Conservation (phyloP, 2,113 vertebrate species). For the Callospermophilus lateralis region DNA sequence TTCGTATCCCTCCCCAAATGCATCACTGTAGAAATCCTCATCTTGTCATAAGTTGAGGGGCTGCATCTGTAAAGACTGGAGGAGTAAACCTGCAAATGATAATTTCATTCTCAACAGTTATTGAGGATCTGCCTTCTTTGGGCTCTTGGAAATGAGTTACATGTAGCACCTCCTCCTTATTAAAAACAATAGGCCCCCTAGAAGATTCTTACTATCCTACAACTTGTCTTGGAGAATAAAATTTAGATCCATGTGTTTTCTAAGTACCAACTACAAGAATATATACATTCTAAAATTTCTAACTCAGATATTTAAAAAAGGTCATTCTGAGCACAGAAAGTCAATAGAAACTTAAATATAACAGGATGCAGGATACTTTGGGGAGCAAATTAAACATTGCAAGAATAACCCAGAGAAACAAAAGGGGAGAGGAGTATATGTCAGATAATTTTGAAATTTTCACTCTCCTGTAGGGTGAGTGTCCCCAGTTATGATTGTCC, state of each 20-base stretch:
- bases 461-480: neutral
- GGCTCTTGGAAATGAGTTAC: neutral
- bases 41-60: neutral
- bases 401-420: neutral
- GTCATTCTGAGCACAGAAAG: neutral
- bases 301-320: neutral
- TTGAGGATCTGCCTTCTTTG: neutral
- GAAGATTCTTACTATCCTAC: neutral
- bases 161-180: neutral
- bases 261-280: neutral
- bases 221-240: conserved; percentile 16
- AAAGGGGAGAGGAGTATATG: neutral
- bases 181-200: neutral
- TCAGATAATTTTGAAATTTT: neutral
- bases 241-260: neutral
- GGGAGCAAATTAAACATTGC: neutral
- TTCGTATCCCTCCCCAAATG: neutral
- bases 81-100: neutral
- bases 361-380: neutral
- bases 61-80: neutral
- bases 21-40: neutral
- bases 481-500: neutral
- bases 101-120: neutral
- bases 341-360: neutral
- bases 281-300: neutral